A percentile compares a stretch with the other conserved stretches of the same genome.
These are phyloP conservation scores for Anastrepha obliqua DNA, from an alignment of 1,140 invertebrate species.

Conservation along the genomic window DNA sequence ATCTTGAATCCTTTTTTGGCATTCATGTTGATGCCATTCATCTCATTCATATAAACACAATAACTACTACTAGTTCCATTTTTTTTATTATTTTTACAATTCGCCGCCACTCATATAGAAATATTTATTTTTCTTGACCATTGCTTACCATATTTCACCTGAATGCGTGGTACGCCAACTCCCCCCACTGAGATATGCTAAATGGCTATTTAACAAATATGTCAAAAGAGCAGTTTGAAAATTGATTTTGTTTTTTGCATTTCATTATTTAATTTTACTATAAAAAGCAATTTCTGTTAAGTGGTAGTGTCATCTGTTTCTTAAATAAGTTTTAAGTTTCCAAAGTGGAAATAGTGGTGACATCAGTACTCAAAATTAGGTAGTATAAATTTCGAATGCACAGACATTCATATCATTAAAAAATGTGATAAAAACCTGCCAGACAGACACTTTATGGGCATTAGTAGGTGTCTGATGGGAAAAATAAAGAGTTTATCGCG, in stretches of 20 bases:
- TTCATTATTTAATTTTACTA: not conserved
- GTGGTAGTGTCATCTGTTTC: not conserved
- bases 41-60: too few relatives aligned
- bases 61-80: too few relatives aligned
- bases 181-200: not conserved
- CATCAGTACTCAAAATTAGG: not conserved
- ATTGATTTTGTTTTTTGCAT: not conserved
- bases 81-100: too few relatives aligned
- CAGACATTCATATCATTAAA: too few relatives aligned
- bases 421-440: too few relatives aligned
- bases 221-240: not conserved
- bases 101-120: too few relatives aligned
- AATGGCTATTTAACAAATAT: not conserved
- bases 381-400: not conserved
- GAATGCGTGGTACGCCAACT: not conserved
- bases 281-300: slow-evolving; percentile 39
- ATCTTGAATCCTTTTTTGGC: too few relatives aligned
- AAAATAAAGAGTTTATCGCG: too few relatives aligned
- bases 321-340: not conserved
- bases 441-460: too few relatives aligned
- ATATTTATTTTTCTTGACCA: not conserved
- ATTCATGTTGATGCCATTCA: too few relatives aligned
- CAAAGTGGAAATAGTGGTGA: not conserved
- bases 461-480: too few relatives aligned
- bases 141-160: not conserved